Evolutionary conservation across 1,140 invertebrate genomes (phyloP).

Genomic region (Tribolium castaneum): DNA sequence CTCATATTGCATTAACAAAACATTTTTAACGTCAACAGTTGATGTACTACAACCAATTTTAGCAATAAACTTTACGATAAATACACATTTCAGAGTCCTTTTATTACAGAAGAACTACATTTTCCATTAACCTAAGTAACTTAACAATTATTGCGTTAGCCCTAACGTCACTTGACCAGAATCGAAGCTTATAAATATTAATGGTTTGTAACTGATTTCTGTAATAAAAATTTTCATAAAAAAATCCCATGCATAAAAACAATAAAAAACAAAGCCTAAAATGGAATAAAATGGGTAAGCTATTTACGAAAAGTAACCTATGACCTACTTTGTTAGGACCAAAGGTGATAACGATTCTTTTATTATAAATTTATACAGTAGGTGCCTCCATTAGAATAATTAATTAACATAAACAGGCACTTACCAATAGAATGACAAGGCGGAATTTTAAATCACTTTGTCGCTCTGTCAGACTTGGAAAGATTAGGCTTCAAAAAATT

Average conservation of each 20-base stretch:
- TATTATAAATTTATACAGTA: conserved; percentile 34
- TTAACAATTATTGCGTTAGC: not conserved
- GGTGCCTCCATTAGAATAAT: conserved; percentile 28
- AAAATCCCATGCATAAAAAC: conserved; percentile 12
- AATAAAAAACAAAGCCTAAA: not conserved
- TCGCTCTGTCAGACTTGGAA: not conserved
- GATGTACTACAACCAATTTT: not conserved
- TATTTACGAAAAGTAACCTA: conserved; percentile 28
- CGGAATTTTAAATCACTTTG: not conserved
- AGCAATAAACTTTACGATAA: not conserved
- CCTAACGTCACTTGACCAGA: not conserved
- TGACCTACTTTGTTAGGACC: conserved; percentile 19
- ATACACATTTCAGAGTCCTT: not conserved
- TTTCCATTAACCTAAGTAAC: not conserved
- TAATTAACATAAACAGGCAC: conserved; percentile 32
- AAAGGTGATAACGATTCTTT: conserved; percentile 35
- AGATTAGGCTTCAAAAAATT: not conserved
- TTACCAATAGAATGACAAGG: conserved; percentile 20
- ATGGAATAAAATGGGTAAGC: not conserved
- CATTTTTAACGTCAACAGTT: not conserved
- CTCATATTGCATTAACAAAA: not conserved
- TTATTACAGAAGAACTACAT: not conserved
- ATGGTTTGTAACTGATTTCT: not conserved
- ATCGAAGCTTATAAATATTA: not conserved
- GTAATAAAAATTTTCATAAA: not conserved